phyloP scores from a whole-genome alignment of 2,113 vertebrate species.

The Salvelinus namaycush region DNA sequence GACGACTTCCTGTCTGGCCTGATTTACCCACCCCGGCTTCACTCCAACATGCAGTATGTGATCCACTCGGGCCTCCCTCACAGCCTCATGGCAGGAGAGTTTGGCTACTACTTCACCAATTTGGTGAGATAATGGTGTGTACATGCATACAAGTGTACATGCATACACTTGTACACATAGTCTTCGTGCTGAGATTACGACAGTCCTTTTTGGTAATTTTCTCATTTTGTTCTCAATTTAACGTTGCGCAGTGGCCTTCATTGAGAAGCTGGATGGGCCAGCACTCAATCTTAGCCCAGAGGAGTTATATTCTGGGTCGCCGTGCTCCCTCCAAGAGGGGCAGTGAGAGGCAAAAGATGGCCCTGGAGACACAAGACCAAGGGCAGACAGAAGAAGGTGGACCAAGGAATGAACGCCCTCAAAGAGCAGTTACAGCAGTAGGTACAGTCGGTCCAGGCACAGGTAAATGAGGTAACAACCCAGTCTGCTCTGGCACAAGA shows the following conservation, averaged over 20 bases:
- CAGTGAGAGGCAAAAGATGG: slow-evolving; percentile 41
- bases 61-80: slow-evolving; percentile 79
- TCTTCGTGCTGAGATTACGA: neutral
- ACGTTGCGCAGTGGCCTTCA: slow-evolving; percentile 79
- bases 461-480: slow-evolving; percentile 66
- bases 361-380: slow-evolving; percentile 59
- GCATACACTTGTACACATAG: neutral
- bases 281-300: slow-evolving; percentile 74
- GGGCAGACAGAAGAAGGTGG: slow-evolving; percentile 71
- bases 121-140: slow-evolving; percentile 63
- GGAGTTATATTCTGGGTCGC: slow-evolving; percentile 75
- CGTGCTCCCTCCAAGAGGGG: slow-evolving; percentile 21
- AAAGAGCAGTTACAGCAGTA: slow-evolving; percentile 68
- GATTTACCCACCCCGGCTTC: slow-evolving; percentile 71
- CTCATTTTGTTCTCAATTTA: slow-evolving; percentile 26
- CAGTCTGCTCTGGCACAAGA: slow-evolving; percentile 49
- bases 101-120: slow-evolving; percentile 81
- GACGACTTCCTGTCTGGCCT: slow-evolving; percentile 77
- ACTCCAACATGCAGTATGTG: slow-evolving; percentile 81
- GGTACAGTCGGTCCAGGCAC: slow-evolving; percentile 67
- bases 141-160: neutral
- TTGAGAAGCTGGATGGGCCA: slow-evolving; percentile 76
- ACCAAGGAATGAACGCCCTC: slow-evolving; percentile 61
- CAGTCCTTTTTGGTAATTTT: neutral
- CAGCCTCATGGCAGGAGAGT: slow-evolving; percentile 78